Percentiles rank a stretch among this genome's conserved stretches.
phyloP scores from a whole-genome alignment of 2,113 vertebrate species.

The Hypocryptadius cinnamomeus region DNA sequence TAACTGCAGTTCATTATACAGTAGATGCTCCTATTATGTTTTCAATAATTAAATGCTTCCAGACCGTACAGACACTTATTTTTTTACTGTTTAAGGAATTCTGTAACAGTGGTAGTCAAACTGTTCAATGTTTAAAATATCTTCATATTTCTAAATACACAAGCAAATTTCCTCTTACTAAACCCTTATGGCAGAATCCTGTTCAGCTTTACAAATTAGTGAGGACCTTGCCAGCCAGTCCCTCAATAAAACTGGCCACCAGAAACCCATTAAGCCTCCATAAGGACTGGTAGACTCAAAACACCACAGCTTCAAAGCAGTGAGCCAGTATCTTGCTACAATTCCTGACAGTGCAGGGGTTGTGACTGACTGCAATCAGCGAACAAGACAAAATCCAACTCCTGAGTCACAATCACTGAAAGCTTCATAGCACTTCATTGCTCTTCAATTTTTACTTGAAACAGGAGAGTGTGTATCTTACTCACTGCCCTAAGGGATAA shows the following conservation, averaged over 20 bases:
- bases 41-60: constrained; percentile 18
- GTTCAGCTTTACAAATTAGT: background rate
- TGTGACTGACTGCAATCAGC: background rate
- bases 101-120: background rate
- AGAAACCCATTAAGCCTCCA: background rate
- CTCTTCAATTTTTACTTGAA: background rate
- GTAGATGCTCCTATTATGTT: constrained; percentile 19
- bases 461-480: background rate
- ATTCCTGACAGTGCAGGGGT: background rate
- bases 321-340: background rate
- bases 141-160: background rate
- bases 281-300: background rate
- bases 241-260: background rate
- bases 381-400: background rate
- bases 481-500: background rate
- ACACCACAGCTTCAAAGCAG: background rate
- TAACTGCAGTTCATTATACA: constrained; percentile 2
- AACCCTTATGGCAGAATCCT: background rate
- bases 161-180: background rate
- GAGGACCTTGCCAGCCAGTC: background rate
- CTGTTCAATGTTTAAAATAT: background rate
- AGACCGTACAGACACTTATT: background rate
- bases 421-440: background rate
- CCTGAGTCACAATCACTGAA: background rate
- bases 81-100: constrained; percentile 7